phyloP scores from a whole-genome alignment of 1,140 invertebrate genomes.

The Brachionus rotundiformis region DNA sequence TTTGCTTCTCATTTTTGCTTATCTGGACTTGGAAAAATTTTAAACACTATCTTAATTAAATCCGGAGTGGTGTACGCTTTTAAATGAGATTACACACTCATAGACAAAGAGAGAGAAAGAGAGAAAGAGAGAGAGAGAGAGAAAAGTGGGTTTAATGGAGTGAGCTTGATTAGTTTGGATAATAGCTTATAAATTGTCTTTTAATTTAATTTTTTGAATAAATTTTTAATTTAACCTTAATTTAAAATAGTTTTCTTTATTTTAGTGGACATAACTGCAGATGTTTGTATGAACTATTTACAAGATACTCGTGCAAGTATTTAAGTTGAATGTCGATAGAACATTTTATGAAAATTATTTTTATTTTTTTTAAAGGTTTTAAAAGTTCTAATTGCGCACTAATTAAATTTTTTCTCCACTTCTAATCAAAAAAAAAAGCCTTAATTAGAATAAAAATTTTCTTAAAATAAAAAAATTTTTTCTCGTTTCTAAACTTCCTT shows the following conservation, averaged over 20 bases:
- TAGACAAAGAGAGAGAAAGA: background rate
- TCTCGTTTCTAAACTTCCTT: too few relatives aligned
- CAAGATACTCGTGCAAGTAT: constrained; percentile 29
- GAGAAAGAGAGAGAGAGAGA: background rate
- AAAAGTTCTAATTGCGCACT: background rate
- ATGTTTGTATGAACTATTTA: constrained; percentile 4
- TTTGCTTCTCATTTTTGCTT: constrained; percentile 34
- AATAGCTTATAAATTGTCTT: background rate
- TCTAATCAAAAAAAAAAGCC: too few relatives aligned
- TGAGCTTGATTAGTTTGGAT: background rate
- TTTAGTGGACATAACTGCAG: constrained; percentile 41
- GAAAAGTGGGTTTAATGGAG: background rate
- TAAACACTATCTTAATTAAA: background rate
- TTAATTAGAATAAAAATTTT: too few relatives aligned
- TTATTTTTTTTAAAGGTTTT: background rate
- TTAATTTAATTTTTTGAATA: background rate
- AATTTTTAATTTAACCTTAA: constrained; percentile 27
- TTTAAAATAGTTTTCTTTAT: background rate
- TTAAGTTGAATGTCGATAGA: constrained; percentile 30
- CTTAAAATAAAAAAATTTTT: too few relatives aligned
- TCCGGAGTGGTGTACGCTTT: constrained; percentile 1
- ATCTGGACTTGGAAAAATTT: constrained; percentile 5
- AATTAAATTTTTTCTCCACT: too few relatives aligned
- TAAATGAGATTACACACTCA: background rate
- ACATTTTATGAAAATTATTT: background rate